Percentiles rank a stretch among this genome's conserved stretches.
Evolutionary conservation across 1,140 invertebrate genomes (phyloP).

Genomic region (Grapholita molesta): DNA sequence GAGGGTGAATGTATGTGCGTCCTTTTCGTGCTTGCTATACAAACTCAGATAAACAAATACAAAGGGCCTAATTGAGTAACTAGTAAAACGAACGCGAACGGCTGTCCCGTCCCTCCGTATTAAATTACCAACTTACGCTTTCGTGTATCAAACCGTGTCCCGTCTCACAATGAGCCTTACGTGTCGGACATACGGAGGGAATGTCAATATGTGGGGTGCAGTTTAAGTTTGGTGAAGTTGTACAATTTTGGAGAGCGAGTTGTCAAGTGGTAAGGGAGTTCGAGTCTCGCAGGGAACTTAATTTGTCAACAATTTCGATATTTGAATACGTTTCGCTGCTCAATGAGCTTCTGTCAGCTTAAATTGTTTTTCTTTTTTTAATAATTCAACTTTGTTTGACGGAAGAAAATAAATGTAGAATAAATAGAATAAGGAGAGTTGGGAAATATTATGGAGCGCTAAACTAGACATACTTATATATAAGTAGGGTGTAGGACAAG

Average conservation of each 20-base stretch:
- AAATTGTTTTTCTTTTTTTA: conserved; percentile 72
- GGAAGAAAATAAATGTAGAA: conserved; percentile 18
- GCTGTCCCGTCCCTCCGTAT: conserved; percentile 66
- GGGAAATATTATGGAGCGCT: not conserved
- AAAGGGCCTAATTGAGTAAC: conserved; percentile 78
- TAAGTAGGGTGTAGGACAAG: no score
- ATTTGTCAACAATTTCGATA: conserved; percentile 78
- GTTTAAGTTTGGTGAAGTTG: conserved; percentile 28
- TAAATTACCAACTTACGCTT: conserved; percentile 40
- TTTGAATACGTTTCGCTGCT: conserved; percentile 76
- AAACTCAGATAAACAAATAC: conserved; percentile 78
- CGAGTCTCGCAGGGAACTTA: conserved; percentile 68
- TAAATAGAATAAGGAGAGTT: not conserved
- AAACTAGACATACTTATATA: no score
- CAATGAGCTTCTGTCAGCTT: conserved; percentile 73
- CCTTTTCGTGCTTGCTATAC: conserved; percentile 56
- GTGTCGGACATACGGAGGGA: not conserved
- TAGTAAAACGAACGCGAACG: conserved; percentile 77
- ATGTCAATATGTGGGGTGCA: not conserved
- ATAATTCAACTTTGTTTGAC: conserved; percentile 48
- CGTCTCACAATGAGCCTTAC: conserved; percentile 34
- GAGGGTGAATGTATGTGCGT: conserved; percentile 32
- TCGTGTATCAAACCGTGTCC: conserved; percentile 17
- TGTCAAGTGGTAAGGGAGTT: conserved; percentile 74
- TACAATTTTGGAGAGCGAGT: conserved; percentile 68